A percentile compares a stretch with the other conserved stretches of the same genome.
These are phyloP conservation scores for Torymus auratus DNA, from an alignment of 2,888 invertebrate genomes.

Conservation along the genomic window DNA sequence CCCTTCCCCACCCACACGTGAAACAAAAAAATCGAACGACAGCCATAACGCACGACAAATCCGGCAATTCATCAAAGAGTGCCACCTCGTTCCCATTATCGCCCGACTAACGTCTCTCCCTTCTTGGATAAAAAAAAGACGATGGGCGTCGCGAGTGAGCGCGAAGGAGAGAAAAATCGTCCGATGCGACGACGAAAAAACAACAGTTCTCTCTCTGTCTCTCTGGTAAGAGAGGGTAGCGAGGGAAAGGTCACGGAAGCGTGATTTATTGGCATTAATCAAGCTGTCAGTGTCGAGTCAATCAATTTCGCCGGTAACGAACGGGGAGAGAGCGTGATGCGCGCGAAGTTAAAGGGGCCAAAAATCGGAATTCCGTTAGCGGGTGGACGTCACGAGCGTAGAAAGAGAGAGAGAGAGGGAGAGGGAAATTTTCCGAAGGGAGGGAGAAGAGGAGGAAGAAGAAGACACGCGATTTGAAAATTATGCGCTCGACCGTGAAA, in stretches of 20 bases:
- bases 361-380: too few relatives aligned
- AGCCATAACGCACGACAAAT: background rate
- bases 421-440: too few relatives aligned
- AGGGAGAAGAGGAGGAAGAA: background rate
- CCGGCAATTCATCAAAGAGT: background rate
- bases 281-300: slow-evolving; percentile 48
- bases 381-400: too few relatives aligned
- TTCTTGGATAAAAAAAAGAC: slow-evolving; percentile 10
- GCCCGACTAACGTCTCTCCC: too few relatives aligned
- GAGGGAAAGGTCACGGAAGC: slow-evolving; percentile 42
- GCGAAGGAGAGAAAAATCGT: background rate
- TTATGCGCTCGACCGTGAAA: too few relatives aligned
- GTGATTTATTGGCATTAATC: slow-evolving; percentile 51
- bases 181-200: background rate
- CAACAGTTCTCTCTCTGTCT: background rate
- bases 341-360: background rate
- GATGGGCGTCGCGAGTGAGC: background rate
- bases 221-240: background rate
- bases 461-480: too few relatives aligned
- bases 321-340: background rate
- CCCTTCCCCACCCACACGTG: too few relatives aligned
- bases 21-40: too few relatives aligned
- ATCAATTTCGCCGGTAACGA: slow-evolving; percentile 41
- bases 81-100: background rate
- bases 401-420: too few relatives aligned